These are phyloP conservation scores for Archivesica marissinica DNA, from an alignment of 1,140 invertebrate genomes.

Conservation along the genomic window DNA sequence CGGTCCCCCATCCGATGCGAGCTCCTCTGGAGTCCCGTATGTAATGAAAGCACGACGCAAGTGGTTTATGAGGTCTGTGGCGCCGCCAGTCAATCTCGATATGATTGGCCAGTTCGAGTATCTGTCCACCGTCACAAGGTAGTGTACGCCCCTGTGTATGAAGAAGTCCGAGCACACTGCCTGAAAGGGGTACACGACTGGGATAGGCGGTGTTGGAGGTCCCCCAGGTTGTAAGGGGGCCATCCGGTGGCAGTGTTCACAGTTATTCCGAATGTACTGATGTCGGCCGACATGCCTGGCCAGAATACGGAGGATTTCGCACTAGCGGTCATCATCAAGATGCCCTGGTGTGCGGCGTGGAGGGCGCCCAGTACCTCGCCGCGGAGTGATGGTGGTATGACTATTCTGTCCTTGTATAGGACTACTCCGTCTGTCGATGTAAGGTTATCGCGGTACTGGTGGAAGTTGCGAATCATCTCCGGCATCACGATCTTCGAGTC, in stretches of 20 bases:
- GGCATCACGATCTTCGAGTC: slow-evolving; percentile 44
- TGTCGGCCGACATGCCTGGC: slow-evolving; percentile 65
- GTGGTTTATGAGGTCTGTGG: slow-evolving; percentile 34
- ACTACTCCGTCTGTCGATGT: slow-evolving; percentile 59
- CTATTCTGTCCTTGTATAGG: slow-evolving; percentile 55
- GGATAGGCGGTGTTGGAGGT: slow-evolving; percentile 34
- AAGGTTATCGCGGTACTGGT: slow-evolving; percentile 56
- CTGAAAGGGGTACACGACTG: slow-evolving; percentile 64
- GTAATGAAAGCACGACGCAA: slow-evolving; percentile 61
- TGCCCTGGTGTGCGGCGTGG: slow-evolving; percentile 67
- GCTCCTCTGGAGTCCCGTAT: slow-evolving; percentile 60
- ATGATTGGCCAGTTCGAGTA: slow-evolving; percentile 58
- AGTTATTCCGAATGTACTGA: slow-evolving; percentile 38
- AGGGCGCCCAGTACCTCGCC: slow-evolving; percentile 20
- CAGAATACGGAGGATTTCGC: slow-evolving; percentile 63
- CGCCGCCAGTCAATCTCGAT: slow-evolving; percentile 2
- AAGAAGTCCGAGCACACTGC: slow-evolving; percentile 65
- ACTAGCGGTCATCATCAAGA: slow-evolving; percentile 62
- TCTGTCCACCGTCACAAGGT: slow-evolving; percentile 52
- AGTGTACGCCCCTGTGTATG: slow-evolving; percentile 54
- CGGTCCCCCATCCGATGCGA: slow-evolving; percentile 58
- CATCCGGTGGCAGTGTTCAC: slow-evolving; percentile 59
- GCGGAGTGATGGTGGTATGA: slow-evolving; percentile 41
- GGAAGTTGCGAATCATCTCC: slow-evolving; percentile 46
- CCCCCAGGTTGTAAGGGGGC: slow-evolving; percentile 54